A percentile compares a stretch with the other conserved stretches of the same genome.
phyloP scores from a whole-genome alignment of 2,888 invertebrate species.

The Eupithecia vulgata region DNA sequence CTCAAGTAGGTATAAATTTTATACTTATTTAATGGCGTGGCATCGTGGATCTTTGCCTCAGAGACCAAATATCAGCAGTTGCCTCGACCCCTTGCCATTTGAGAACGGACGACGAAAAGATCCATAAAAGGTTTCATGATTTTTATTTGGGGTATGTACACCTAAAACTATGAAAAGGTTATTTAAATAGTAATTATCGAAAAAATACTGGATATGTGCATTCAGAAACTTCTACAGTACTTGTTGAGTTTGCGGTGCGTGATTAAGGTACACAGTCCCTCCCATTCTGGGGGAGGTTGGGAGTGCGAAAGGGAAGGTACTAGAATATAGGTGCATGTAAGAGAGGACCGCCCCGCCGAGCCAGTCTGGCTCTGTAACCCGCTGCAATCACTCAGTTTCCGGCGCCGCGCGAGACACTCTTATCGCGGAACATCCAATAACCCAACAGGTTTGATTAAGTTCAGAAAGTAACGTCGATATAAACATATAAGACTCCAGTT shows the following conservation, averaged over 20 bases:
- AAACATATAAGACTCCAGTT: not conserved
- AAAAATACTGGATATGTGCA: not conserved
- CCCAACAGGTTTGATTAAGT: not conserved
- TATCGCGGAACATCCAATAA: not conserved
- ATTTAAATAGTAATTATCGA: not conserved
- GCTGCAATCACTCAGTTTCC: conserved; percentile 3
- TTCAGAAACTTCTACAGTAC: not conserved
- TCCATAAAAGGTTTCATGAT: too few relatives aligned
- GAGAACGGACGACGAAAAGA: too few relatives aligned
- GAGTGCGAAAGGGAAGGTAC: not conserved
- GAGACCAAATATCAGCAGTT: too few relatives aligned
- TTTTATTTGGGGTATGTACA: too few relatives aligned
- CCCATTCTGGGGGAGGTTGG: not conserved
- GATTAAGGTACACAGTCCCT: not conserved
- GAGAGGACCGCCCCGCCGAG: not conserved
- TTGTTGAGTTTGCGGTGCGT: not conserved
- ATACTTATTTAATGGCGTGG: too few relatives aligned
- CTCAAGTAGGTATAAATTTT: too few relatives aligned
- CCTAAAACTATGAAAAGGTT: too few relatives aligned
- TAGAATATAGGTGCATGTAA: not conserved
- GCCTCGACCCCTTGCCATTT: too few relatives aligned
- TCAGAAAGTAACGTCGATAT: not conserved
- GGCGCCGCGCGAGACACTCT: not conserved
- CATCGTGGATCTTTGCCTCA: too few relatives aligned
- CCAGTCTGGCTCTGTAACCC: not conserved